Conservation (phyloP, 2,797 vertebrate genomes). For the Cossypha polioptera region DNA sequence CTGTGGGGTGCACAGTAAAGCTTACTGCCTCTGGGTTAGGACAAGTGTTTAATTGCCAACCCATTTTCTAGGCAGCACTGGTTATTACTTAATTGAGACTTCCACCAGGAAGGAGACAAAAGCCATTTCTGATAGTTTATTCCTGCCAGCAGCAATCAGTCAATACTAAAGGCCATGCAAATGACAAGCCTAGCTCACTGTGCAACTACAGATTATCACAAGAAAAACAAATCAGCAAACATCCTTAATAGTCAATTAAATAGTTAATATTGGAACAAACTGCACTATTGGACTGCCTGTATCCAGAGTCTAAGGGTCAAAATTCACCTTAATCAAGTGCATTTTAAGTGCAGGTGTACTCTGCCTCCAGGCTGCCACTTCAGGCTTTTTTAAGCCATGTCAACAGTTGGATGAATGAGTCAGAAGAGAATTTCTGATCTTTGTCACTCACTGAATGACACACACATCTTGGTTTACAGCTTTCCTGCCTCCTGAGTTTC, state of each 20-base stretch:
- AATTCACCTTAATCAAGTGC: neutral
- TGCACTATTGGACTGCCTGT: neutral
- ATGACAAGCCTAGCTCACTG: neutral
- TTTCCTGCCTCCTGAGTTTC: neutral
- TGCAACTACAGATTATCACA: neutral
- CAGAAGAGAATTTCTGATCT: conserved; percentile 47
- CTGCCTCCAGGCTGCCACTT: conserved; percentile 35
- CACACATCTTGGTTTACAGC: neutral
- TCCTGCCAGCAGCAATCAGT: neutral
- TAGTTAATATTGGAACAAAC: conserved; percentile 34
- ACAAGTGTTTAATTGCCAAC: neutral
- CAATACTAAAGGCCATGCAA: neutral
- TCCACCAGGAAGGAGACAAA: neutral
- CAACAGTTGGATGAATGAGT: conserved; percentile 38
- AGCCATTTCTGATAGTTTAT: neutral
- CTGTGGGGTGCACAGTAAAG: neutral
- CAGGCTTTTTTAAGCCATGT: conserved; percentile 14
- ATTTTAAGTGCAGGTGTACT: conserved; percentile 24
- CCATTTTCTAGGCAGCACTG: neutral
- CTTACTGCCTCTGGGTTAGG: neutral
- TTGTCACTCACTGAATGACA: conserved; percentile 46
- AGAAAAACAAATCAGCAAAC: neutral
- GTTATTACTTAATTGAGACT: neutral
- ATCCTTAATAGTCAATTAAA: neutral
- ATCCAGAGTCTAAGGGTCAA: conserved; percentile 71